Evolutionary conservation across 2,888 invertebrate genomes (phyloP).

Genomic region (Pristionchus japonicus): DNA sequence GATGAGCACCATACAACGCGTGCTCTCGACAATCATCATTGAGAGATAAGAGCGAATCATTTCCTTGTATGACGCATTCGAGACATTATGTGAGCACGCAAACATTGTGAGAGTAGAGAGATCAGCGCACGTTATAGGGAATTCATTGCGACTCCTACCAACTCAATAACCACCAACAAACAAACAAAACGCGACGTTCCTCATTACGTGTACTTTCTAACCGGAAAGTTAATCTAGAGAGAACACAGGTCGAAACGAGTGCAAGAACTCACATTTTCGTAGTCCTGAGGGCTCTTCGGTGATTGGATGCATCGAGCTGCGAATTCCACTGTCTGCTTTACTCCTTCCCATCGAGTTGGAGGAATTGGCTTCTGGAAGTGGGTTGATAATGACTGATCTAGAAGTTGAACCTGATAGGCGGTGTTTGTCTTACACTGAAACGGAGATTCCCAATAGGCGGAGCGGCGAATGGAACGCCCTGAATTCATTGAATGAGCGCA

Average conservation of each 20-base stretch:
- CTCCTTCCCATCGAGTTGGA: not conserved
- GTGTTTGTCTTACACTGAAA: not conserved
- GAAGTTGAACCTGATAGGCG: not conserved
- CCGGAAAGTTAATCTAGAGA: not conserved
- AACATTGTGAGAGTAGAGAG: too few species aligned
- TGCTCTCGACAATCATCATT: too few species aligned
- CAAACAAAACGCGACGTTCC: too few species aligned
- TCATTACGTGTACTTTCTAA: too few species aligned
- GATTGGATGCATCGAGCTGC: not conserved
- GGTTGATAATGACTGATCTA: not conserved
- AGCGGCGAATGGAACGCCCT: not conserved
- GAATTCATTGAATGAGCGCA: too few species aligned
- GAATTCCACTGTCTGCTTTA: not conserved
- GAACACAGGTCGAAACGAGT: not conserved
- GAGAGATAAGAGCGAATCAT: too few species aligned
- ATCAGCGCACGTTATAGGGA: too few species aligned
- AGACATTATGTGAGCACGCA: too few species aligned
- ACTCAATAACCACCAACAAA: too few species aligned
- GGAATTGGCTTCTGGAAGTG: not conserved
- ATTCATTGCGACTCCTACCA: too few species aligned
- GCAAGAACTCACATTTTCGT: conserved; percentile 20
- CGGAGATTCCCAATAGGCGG: not conserved
- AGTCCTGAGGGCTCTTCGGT: conserved; percentile 23
- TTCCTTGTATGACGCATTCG: too few species aligned
- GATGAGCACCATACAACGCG: too few species aligned